Evolutionary conservation across 92 coral and sea anemone genomes (phyloP).

Genomic region (Zoanthus solanderi): DNA sequence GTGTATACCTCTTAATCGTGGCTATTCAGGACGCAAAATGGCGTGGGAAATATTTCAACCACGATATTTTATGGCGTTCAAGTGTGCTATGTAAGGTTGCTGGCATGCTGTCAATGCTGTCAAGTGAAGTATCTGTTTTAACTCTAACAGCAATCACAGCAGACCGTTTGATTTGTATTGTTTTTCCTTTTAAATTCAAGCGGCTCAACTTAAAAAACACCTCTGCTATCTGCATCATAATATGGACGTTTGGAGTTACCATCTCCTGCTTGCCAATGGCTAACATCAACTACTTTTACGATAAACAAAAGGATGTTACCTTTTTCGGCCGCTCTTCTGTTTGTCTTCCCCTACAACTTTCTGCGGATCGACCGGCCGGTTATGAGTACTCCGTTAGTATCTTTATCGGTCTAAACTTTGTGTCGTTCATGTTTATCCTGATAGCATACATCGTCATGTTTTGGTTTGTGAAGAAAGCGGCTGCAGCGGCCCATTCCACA

Average conservation of each 20-base stretch:
- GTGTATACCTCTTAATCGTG: slow-evolving; percentile 62
- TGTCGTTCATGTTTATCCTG: slow-evolving; percentile 57
- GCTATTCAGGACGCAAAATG: slow-evolving; percentile 53
- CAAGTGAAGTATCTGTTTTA: slow-evolving; percentile 64
- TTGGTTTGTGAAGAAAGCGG: slow-evolving; percentile 50
- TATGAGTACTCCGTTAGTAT: slow-evolving; percentile 64
- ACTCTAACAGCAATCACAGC: slow-evolving; percentile 62
- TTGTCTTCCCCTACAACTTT: slow-evolving; percentile 67
- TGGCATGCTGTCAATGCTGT: slow-evolving; percentile 59
- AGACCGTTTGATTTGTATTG: slow-evolving; percentile 62
- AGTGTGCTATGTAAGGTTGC: slow-evolving; percentile 50
- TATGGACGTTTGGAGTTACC: slow-evolving; percentile 48
- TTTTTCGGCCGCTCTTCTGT: slow-evolving; percentile 71
- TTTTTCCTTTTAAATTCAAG: slow-evolving; percentile 44
- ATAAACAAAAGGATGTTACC: slow-evolving; percentile 15
- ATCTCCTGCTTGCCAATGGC: slow-evolving; percentile 47
- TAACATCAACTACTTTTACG: slow-evolving; percentile 47
- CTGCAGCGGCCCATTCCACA: slow-evolving; percentile 53
- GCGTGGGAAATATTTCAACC: slow-evolving; percentile 62
- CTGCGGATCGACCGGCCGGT: slow-evolving; percentile 57
- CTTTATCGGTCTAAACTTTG: slow-evolving; percentile 65
- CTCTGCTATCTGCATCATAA: background rate
- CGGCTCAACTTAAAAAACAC: slow-evolving; percentile 41
- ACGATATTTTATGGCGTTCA: slow-evolving; percentile 60
- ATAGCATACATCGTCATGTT: slow-evolving; percentile 60